Percentiles rank a stretch among this genome's conserved stretches.
Conservation (phyloP, 2,888 invertebrate genomes). For the Pseudeuparius sepicola region DNA sequence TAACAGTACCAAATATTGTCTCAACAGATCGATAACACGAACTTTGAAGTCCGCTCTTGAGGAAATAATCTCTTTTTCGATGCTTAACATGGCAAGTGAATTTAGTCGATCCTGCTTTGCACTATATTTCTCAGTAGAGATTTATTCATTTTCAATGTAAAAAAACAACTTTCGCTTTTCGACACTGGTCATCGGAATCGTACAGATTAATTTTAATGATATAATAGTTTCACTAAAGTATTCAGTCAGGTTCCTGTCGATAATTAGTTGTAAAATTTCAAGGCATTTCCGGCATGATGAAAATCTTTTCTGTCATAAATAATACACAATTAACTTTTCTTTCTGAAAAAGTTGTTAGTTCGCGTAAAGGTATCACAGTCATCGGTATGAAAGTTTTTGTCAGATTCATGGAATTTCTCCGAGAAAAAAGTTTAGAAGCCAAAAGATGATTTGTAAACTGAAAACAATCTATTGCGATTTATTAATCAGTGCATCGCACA, state of each 20-base stretch:
- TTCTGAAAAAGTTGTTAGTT: conserved; percentile 1
- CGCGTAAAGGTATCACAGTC: conserved; percentile 1
- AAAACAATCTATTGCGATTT: conserved; percentile 3
- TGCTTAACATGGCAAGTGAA: no score
- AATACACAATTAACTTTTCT: conserved; percentile 7
- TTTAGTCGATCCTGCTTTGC: no score
- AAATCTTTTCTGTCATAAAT: conserved; percentile 9
- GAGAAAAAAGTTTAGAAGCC: conserved; percentile 5
- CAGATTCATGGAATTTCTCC: conserved; percentile 4
- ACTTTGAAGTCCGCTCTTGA: neutral
- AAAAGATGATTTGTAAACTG: conserved; percentile 8
- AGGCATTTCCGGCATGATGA: conserved; percentile 4
- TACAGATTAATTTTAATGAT: conserved; percentile 8
- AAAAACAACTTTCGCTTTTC: conserved; percentile 8
- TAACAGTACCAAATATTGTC: no score
- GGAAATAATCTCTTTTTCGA: conserved; percentile 4
- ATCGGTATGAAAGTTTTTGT: conserved; percentile 4
- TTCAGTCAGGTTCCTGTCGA: conserved; percentile 2
- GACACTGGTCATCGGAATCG: conserved; percentile 3
- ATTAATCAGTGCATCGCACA: no score
- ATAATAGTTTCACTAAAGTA: conserved; percentile 6
- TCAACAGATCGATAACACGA: conserved; percentile 6
- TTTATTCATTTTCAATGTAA: no score
- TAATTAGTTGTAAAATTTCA: conserved; percentile 3
- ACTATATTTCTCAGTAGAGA: conserved; percentile 1